phyloP scores from a whole-genome alignment of 2,888 invertebrate genomes.

The Agrenia bidenticulata region DNA sequence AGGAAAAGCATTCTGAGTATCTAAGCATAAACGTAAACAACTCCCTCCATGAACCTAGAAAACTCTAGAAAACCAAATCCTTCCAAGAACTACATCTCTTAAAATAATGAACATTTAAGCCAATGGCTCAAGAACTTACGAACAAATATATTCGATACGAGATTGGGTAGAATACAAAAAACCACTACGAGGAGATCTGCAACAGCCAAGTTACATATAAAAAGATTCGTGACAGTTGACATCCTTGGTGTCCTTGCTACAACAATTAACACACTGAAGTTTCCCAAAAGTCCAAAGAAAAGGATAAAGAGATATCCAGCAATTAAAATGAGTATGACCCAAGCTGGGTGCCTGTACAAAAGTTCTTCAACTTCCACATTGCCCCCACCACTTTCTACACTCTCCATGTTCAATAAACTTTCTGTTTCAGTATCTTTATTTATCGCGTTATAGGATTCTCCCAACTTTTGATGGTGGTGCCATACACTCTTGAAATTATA shows the following conservation, averaged over 20 bases:
- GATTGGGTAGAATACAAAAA: constrained; percentile 41
- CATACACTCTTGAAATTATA: not conserved
- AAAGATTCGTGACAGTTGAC: constrained; percentile 45
- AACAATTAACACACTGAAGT: constrained; percentile 35
- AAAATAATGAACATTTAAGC: constrained; percentile 3
- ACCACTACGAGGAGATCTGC: constrained; percentile 40
- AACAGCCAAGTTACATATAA: constrained; percentile 39
- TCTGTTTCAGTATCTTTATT: too few relatives aligned
- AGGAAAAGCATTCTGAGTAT: too few relatives aligned
- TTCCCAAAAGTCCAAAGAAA: constrained; percentile 39
- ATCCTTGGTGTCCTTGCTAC: constrained; percentile 33
- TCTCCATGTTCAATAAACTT: not conserved
- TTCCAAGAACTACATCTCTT: too few relatives aligned
- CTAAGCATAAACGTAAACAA: too few relatives aligned
- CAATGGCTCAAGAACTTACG: constrained; percentile 33
- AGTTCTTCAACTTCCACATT: constrained; percentile 12
- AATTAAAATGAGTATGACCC: constrained; percentile 30
- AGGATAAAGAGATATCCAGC: constrained; percentile 36
- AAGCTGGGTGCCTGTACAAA: constrained; percentile 26
- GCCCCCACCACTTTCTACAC: not conserved
- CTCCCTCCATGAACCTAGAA: too few relatives aligned
- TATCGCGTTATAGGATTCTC: too few relatives aligned
- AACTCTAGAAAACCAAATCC: too few relatives aligned
- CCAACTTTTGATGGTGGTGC: too few relatives aligned
- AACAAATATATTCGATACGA: constrained; percentile 43